phyloP scores from a whole-genome alignment of 2,797 vertebrate species.

The Pelodytes ibericus region DNA sequence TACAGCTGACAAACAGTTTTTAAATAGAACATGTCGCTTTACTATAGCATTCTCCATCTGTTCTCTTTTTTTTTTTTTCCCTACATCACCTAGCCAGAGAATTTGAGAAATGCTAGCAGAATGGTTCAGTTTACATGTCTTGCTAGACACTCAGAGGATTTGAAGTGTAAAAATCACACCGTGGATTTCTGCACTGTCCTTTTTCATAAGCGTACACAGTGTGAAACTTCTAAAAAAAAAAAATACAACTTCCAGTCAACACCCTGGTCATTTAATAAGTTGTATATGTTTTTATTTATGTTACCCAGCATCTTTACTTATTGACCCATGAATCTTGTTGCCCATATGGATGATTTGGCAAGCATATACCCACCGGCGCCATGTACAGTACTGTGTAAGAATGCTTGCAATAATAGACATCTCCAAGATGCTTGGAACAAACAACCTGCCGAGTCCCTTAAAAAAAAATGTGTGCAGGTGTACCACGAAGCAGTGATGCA shows the following conservation, averaged over 20 bases:
- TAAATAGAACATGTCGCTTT: constrained; percentile 78
- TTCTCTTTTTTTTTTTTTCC: constrained; percentile 52
- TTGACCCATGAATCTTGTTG: too few species aligned
- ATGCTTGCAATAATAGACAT: too few species aligned
- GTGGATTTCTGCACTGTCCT: background rate
- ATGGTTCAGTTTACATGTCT: constrained; percentile 58
- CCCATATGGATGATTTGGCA: too few species aligned
- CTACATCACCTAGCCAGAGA: constrained; percentile 62
- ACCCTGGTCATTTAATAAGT: too few species aligned
- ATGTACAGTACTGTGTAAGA: too few species aligned
- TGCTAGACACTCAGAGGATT: background rate
- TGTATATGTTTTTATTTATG: too few species aligned
- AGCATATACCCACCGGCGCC: too few species aligned
- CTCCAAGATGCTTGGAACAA: too few species aligned
- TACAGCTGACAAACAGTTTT: constrained; percentile 78
- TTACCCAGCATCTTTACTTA: too few species aligned
- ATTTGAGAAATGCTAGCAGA: constrained; percentile 67
- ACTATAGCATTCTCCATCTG: constrained; percentile 76
- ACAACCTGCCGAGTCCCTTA: too few species aligned
- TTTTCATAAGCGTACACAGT: background rate
- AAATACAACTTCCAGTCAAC: background rate
- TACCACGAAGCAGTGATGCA: too few species aligned
- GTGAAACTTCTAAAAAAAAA: background rate
- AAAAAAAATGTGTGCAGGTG: too few species aligned
- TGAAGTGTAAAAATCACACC: background rate